Percentiles rank a stretch among this genome's conserved stretches.
These are phyloP conservation scores for Bufo gargarizans DNA, from an alignment of 2,113 vertebrate species.

Conservation along the genomic window DNA sequence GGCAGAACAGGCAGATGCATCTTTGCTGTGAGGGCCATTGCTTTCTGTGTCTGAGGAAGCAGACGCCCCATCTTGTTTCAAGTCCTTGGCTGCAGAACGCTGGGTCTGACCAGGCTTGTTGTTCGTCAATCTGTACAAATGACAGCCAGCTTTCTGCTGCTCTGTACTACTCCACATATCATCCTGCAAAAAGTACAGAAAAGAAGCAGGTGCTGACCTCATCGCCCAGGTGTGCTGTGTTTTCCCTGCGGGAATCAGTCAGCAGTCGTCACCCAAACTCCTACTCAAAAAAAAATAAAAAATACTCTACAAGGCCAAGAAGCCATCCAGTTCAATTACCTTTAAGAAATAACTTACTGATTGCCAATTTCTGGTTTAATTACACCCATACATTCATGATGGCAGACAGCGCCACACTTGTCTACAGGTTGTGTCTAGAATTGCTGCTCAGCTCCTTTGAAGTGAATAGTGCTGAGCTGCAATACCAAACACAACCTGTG, in stretches of 20 bases:
- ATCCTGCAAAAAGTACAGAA: neutral
- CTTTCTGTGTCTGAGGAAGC: conserved; percentile 26
- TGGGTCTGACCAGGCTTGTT: conserved; percentile 40
- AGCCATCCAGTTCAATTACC: conserved; percentile 22
- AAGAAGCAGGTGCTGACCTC: conserved; percentile 42
- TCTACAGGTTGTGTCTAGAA: neutral
- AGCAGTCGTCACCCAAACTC: conserved; percentile 45
- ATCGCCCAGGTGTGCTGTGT: conserved; percentile 41
- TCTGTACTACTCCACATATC: conserved; percentile 16
- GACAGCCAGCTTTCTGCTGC: conserved; percentile 37
- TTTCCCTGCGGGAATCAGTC: conserved; percentile 27
- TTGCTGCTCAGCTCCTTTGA: neutral
- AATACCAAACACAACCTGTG: neutral
- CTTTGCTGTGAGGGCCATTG: neutral
- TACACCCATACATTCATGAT: neutral
- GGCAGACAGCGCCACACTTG: neutral
- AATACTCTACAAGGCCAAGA: conserved; percentile 17
- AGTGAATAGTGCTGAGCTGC: neutral
- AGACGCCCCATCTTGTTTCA: conserved; percentile 29
- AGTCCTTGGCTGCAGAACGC: conserved; percentile 19
- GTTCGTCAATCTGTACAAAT: conserved; percentile 12
- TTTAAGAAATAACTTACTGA: neutral
- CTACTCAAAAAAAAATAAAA: neutral
- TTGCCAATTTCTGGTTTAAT: neutral
- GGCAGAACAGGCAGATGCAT: too few species aligned